Conservation (phyloP, 2,797 vertebrate genomes). For the Coccyzus lansbergi region DNA sequence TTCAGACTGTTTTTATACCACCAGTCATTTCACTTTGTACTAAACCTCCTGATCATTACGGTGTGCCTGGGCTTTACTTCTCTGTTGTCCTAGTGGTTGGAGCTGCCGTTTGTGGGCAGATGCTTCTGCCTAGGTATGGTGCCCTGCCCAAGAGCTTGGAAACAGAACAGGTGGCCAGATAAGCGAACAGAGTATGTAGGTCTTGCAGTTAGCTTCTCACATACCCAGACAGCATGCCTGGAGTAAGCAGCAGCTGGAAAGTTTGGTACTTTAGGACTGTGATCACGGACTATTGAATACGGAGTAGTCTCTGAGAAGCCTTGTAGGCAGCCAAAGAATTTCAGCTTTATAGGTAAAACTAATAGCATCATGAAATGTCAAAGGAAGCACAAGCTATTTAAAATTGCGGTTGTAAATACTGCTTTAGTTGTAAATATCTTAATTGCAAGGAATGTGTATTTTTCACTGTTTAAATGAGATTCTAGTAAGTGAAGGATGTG, state of each 20-base stretch:
- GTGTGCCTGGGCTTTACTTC: neutral
- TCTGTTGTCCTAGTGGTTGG: fast-evolving
- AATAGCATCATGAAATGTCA: neutral
- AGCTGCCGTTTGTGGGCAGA: neutral
- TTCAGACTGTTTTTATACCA: neutral
- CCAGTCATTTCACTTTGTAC: neutral
- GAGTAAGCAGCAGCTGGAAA: neutral
- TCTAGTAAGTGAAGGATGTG: neutral
- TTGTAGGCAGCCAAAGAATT: neutral
- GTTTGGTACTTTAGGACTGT: neutral
- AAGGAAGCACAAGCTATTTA: neutral
- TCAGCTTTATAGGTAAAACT: neutral
- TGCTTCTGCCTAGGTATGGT: neutral
- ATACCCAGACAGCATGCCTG: fast-evolving
- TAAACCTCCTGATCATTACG: fast-evolving
- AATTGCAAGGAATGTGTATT: neutral
- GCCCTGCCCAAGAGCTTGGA: neutral
- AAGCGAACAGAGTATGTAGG: neutral
- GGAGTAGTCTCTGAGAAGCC: neutral
- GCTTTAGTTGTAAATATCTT: neutral
- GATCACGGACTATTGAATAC: neutral
- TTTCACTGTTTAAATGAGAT: neutral
- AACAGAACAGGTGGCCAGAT: neutral
- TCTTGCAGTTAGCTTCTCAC: neutral
- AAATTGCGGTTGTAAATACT: neutral